Evolutionary conservation across 2,113 vertebrate species (phyloP).

Genomic region (Fregata magnificens): DNA sequence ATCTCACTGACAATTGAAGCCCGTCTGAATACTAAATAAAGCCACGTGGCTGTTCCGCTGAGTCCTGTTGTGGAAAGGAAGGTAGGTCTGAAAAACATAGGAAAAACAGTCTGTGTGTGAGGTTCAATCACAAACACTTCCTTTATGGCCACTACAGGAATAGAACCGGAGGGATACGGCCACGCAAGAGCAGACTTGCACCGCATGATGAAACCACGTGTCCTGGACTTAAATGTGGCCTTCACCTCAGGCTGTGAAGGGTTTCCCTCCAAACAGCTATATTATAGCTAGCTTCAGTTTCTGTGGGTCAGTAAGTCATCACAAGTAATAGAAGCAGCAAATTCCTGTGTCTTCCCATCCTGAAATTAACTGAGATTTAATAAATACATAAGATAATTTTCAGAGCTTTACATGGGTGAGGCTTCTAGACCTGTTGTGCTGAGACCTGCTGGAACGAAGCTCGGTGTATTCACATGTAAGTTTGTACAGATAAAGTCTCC

Average conservation of each 20-base stretch:
- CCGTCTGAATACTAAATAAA: constrained; percentile 29
- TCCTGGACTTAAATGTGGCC: background rate
- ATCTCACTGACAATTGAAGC: background rate
- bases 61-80: background rate
- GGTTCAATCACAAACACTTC: background rate
- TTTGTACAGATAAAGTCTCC: background rate
- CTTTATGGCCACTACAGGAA: background rate
- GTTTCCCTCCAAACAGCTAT: background rate
- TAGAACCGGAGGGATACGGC: background rate
- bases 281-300: background rate
- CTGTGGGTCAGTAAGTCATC: background rate
- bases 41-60: background rate
- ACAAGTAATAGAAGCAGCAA: background rate
- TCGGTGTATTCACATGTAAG: background rate
- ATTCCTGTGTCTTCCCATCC: background rate
- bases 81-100: background rate
- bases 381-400: background rate
- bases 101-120: background rate
- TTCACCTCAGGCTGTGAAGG: background rate
- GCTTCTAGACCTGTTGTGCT: background rate
- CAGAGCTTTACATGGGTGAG: background rate
- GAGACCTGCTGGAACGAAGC: background rate
- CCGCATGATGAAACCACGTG: fast-evolving
- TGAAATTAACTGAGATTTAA: background rate
- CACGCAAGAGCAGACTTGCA: background rate